Evolutionary conservation across 2,888 invertebrate species (phyloP).

Genomic region (Orthosia gothica): DNA sequence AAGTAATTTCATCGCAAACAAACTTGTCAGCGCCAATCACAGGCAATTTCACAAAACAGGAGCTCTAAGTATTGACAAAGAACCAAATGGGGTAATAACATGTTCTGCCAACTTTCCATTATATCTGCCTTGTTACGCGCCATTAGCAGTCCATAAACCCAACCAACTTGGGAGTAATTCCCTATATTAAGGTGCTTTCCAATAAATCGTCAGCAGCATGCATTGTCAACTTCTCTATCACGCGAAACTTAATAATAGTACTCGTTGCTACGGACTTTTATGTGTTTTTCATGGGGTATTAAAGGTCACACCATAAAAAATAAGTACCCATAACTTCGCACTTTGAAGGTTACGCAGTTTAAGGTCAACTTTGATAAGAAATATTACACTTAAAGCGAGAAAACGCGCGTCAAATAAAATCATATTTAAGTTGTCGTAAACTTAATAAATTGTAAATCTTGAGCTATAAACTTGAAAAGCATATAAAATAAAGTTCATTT

Average conservation of each 20-base stretch:
- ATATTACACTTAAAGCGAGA: constrained; percentile 24
- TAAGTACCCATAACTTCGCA: constrained; percentile 64
- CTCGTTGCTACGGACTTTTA: constrained; percentile 47
- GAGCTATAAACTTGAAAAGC: constrained; percentile 7
- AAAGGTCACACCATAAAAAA: constrained; percentile 71
- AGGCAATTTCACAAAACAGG: constrained; percentile 19
- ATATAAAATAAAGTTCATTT: constrained; percentile 2
- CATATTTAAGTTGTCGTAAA: constrained; percentile 8
- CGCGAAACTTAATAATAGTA: constrained; percentile 49
- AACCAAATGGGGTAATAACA: constrained; percentile 45
- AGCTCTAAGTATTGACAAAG: constrained; percentile 13
- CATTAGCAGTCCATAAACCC: constrained; percentile 50
- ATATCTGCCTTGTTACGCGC: constrained; percentile 29
- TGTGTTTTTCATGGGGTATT: constrained; percentile 66
- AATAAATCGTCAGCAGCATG: constrained; percentile 57
- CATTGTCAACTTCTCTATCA: constrained; percentile 64
- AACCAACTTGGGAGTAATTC: constrained; percentile 27
- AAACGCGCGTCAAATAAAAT: constrained; percentile 29
- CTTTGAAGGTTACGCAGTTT: constrained; percentile 48
- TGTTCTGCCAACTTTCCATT: constrained; percentile 16
- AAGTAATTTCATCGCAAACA: constrained; percentile 25
- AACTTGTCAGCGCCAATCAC: constrained; percentile 17
- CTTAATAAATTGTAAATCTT: constrained; percentile 14
- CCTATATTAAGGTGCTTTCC: constrained; percentile 16
- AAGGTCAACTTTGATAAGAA: constrained; percentile 61